Evolutionary conservation across 2,797 vertebrate genomes (phyloP).

Genomic region (Percopsis omiscomaycus): DNA sequence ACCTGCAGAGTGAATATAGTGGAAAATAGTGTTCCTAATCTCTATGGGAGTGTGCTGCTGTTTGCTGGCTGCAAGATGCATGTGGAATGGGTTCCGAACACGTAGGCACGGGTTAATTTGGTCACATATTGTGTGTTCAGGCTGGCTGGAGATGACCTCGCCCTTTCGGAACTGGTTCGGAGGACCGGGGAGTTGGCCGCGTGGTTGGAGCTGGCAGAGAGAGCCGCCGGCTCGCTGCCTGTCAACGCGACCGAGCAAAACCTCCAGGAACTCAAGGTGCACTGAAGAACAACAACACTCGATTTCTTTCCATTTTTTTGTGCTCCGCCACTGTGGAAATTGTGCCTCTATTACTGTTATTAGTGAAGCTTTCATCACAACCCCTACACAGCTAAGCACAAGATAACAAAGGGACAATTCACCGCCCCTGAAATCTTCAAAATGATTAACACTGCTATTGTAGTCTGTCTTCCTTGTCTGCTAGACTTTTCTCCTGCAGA

Average conservation of each 20-base stretch:
- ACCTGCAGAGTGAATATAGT: conserved; percentile 19
- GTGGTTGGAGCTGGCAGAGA: conserved; percentile 85
- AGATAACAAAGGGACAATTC: background rate
- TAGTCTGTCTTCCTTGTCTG: background rate
- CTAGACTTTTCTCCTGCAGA: conserved; percentile 6
- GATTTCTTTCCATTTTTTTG: conserved; percentile 7
- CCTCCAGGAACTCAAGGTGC: conserved; percentile 85
- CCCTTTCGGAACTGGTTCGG: conserved; percentile 80
- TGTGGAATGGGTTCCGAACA: background rate
- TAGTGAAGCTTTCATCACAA: too few species aligned
- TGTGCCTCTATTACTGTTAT: background rate
- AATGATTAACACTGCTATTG: conserved; percentile 19
- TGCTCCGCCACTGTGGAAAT: background rate
- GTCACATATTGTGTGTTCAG: conserved; percentile 61
- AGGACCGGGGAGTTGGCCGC: conserved; percentile 77
- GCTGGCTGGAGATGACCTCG: conserved; percentile 79
- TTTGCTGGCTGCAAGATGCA: background rate
- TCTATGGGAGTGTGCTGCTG: conserved; percentile 1
- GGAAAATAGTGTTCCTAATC: conserved; percentile 58
- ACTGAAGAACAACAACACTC: conserved; percentile 13
- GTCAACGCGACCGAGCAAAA: conserved; percentile 74
- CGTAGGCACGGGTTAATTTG: conserved; percentile 14
- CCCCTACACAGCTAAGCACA: conserved; percentile 3
- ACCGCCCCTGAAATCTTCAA: background rate
- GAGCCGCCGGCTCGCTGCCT: conserved; percentile 69